A percentile compares a stretch with the other conserved stretches of the same genome.
Evolutionary conservation across 2,888 invertebrate species (phyloP).

Genomic region (Bombylius discolor): DNA sequence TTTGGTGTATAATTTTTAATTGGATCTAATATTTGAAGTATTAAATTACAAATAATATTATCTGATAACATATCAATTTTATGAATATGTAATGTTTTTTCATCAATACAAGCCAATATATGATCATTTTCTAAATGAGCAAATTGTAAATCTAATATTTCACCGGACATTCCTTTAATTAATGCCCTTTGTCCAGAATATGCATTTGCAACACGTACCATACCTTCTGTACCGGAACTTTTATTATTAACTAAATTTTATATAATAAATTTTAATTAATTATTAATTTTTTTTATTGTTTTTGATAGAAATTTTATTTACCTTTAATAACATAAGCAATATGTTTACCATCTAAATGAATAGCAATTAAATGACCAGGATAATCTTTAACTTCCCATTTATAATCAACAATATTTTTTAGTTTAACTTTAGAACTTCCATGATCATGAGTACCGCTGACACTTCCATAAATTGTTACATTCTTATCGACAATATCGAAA

Average conservation of each 20-base stretch:
- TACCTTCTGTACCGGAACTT: slow-evolving; percentile 42
- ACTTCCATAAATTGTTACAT: slow-evolving; percentile 58
- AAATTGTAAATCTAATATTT: slow-evolving; percentile 85
- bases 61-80: slow-evolving; percentile 52
- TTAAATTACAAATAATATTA: slow-evolving; percentile 42
- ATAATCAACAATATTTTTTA: slow-evolving; percentile 81
- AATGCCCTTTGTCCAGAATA: slow-evolving; percentile 56
- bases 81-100: slow-evolving; percentile 71
- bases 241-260: slow-evolving; percentile 32
- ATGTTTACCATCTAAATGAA: slow-evolving; percentile 73
- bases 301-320: slow-evolving; percentile 30
- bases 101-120: slow-evolving; percentile 78
- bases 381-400: slow-evolving; percentile 86
- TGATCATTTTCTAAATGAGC: slow-evolving; percentile 67
- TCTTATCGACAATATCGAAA: slow-evolving; percentile 31
- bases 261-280: slow-evolving; percentile 17
- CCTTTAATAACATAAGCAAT: slow-evolving; percentile 87
- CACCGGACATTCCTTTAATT: slow-evolving; percentile 75
- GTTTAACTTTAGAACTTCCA: slow-evolving; percentile 80
- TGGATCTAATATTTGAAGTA: slow-evolving; percentile 36
- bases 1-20: slow-evolving; percentile 35
- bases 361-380: slow-evolving; percentile 74
- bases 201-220: slow-evolving; percentile 69
- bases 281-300: not conserved
- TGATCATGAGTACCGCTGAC: slow-evolving; percentile 62